phyloP scores from a whole-genome alignment of 2,797 vertebrate species.

The Petrocephalus schoutedeni region DNA sequence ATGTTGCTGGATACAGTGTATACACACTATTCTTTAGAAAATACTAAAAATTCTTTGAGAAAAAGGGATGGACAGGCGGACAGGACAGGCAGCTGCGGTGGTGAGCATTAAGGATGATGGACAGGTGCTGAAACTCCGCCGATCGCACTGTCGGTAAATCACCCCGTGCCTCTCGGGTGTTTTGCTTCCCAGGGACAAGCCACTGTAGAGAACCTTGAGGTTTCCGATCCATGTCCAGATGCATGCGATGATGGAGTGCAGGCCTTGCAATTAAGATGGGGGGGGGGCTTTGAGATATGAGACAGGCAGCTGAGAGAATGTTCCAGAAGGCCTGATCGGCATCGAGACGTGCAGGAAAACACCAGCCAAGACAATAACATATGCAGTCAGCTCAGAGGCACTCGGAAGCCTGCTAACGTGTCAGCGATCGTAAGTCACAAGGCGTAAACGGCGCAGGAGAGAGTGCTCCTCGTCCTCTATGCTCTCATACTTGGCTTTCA shows the following conservation, averaged over 20 bases:
- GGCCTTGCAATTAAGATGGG: background rate
- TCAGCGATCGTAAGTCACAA: background rate
- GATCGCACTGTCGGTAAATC: background rate
- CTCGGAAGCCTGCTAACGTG: background rate
- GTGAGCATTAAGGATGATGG: background rate
- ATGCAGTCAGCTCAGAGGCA: slow-evolving; percentile 10
- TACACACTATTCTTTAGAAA: background rate
- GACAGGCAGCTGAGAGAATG: background rate
- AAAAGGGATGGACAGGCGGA: background rate
- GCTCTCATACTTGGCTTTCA: slow-evolving; percentile 13
- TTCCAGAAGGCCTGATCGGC: background rate
- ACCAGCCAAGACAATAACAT: background rate
- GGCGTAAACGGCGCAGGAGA: background rate
- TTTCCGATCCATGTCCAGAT: background rate
- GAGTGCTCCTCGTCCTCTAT: background rate
- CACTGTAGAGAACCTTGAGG: background rate
- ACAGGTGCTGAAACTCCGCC: background rate
- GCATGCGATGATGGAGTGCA: background rate
- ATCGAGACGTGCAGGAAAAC: background rate
- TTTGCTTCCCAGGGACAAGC: background rate
- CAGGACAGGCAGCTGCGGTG: background rate
- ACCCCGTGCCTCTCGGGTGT: background rate
- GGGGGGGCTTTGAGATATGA: background rate
- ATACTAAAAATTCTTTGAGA: background rate
- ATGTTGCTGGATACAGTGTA: background rate